A percentile compares a stretch with the other conserved stretches of the same genome.
Evolutionary conservation across 2,888 invertebrate genomes (phyloP).

Genomic region (Keiferia lycopersicella): DNA sequence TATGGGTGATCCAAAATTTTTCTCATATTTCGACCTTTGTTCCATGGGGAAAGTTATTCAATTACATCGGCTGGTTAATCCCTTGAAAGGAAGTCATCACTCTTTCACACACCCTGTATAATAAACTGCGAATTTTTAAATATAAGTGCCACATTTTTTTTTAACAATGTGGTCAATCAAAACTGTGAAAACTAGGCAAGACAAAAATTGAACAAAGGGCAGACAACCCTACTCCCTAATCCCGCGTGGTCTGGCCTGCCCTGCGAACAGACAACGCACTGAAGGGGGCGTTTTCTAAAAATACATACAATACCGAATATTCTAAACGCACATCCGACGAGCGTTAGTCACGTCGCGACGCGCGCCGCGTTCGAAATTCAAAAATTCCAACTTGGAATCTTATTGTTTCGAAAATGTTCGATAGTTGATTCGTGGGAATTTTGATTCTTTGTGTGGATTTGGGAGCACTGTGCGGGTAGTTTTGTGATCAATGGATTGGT

Average conservation of each 20-base stretch:
- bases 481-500: constrained; percentile 2
- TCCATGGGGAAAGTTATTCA: no score
- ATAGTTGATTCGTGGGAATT: constrained; percentile 35
- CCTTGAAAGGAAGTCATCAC: no score
- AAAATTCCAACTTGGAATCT: constrained; percentile 42
- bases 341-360: constrained; percentile 63
- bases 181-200: background rate
- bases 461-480: constrained; percentile 31
- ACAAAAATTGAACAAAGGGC: background rate
- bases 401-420: constrained; percentile 43
- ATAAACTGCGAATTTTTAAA: no score
- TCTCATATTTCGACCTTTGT: no score
- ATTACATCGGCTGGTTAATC: no score
- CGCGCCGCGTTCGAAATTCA: constrained; percentile 42
- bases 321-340: constrained; percentile 49
- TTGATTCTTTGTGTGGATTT: constrained; percentile 35
- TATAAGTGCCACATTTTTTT: no score
- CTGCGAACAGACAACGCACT: constrained; percentile 48
- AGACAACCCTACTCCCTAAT: constrained; percentile 19
- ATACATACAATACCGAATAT: constrained; percentile 59
- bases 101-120: no score
- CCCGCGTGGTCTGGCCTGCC: constrained; percentile 28
- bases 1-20: no score
- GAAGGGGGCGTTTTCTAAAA: constrained; percentile 79
- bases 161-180: no score